Percentiles rank a stretch among this genome's conserved stretches.
These are phyloP conservation scores for Tipula vernalis DNA, from an alignment of 2,888 invertebrate species.

Conservation along the genomic window DNA sequence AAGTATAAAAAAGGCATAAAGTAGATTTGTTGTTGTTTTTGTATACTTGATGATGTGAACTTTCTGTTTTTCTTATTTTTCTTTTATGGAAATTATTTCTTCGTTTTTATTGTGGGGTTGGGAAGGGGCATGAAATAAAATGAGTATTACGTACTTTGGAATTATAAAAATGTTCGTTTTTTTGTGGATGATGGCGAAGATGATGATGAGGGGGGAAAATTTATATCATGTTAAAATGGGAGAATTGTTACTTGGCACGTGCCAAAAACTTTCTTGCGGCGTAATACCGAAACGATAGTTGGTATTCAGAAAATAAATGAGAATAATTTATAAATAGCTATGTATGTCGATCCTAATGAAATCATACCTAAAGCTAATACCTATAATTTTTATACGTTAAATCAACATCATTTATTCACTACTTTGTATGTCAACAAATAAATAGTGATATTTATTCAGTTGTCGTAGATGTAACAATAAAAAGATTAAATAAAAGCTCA, in stretches of 20 bases:
- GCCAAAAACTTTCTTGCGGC: neutral
- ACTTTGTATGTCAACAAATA: neutral
- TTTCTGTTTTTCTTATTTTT: neutral
- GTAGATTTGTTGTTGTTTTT: neutral
- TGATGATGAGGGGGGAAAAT: neutral
- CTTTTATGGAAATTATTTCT: neutral
- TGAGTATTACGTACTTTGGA: neutral
- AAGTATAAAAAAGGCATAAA: neutral
- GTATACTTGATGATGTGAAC: neutral
- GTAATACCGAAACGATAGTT: neutral
- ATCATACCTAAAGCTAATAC: no score
- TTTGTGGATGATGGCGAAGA: neutral
- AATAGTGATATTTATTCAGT: neutral
- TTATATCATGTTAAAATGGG: neutral
- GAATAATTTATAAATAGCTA: neutral
- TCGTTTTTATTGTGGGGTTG: neutral
- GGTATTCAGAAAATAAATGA: neutral
- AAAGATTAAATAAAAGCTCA: neutral
- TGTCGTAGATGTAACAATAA: neutral
- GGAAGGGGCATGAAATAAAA: neutral
- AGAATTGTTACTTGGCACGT: neutral
- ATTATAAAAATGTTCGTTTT: neutral
- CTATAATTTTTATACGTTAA: neutral
- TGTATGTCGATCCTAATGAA: neutral
- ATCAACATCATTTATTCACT: neutral